Evolutionary conservation across 2,113 vertebrate genomes (phyloP), one percentile per base, ranked within the genome.

Genomic region (Coracopsis vasa): DNA sequence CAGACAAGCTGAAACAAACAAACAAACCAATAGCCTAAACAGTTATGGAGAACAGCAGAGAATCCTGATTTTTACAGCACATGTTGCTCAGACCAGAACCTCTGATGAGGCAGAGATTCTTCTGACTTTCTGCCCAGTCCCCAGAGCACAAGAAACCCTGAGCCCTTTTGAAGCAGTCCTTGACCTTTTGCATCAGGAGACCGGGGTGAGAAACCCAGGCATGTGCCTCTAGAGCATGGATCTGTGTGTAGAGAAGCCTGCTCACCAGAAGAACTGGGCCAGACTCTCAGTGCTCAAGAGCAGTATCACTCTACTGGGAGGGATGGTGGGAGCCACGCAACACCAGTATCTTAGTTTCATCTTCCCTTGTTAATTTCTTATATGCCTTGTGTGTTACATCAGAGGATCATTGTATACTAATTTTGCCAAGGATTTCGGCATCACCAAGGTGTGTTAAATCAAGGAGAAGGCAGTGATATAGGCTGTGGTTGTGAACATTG

Each of bases 371-470:
- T n/a, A 28, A 21, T 73, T 90, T 70, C 45, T 31, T 61, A 17
- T 11, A 10, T 77, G 29, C 41, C 24, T 88, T 44, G 13, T 53
- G 48, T 60, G 7, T 48, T 72, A 17, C 17, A 53, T 45, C 25
- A 0, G 1, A 62, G 24, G 28, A 39, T 65, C 28, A 53, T 44
- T 0, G 0, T 4, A 17, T 51, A 37, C 51, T 65, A 17, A 41
- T 74, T 85, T 77, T 82, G 17, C 44, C 45, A 75, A 80, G 73
- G 48, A n/a, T 89, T 95, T 86, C 29, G 35, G 45, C 50, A 41
- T 83, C 45, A 51, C 33, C 19, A 51, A 25, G 8, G 13, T 66
- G 13, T 88, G 27, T 64, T 83, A 71, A 73, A 56, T 50, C 51
- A 35, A 72, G 50, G 53, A 82, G 73, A 33, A 71, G 39, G 23